Evolutionary conservation across 2,888 invertebrate genomes (phyloP).

Genomic region (Artemia sp.): DNA sequence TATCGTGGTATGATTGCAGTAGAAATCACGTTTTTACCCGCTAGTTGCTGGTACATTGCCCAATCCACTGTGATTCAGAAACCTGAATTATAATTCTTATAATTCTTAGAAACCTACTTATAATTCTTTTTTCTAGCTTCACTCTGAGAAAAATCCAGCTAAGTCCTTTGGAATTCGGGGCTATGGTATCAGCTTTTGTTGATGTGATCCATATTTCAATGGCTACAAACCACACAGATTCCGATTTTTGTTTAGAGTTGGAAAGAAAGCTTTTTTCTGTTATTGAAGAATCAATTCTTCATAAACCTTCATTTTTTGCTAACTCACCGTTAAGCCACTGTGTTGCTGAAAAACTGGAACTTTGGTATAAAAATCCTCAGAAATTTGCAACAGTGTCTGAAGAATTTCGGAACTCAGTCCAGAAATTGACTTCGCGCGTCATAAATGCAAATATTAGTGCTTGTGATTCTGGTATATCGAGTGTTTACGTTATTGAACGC

Average conservation of each 20-base stretch:
- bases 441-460: background rate
- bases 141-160: background rate
- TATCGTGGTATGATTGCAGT: too few relatives aligned
- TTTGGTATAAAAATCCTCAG: slow-evolving; percentile 2
- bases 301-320: background rate
- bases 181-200: background rate
- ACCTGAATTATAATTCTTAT: too few relatives aligned
- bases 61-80: too few relatives aligned
- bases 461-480: background rate
- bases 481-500: background rate
- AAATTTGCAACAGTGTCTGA: background rate
- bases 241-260: background rate
- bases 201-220: background rate
- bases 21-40: too few relatives aligned
- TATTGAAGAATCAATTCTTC: slow-evolving; percentile 3
- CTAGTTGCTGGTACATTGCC: too few relatives aligned
- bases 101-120: too few relatives aligned
- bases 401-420: background rate
- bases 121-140: background rate
- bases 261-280: background rate
- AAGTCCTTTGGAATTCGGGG: slow-evolving; percentile 8
- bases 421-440: background rate
- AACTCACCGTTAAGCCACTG: background rate
- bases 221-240: background rate
- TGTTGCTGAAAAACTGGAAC: background rate